Evolutionary conservation across 2,797 vertebrate species (phyloP).

Genomic region (Trematomus bernacchii): DNA sequence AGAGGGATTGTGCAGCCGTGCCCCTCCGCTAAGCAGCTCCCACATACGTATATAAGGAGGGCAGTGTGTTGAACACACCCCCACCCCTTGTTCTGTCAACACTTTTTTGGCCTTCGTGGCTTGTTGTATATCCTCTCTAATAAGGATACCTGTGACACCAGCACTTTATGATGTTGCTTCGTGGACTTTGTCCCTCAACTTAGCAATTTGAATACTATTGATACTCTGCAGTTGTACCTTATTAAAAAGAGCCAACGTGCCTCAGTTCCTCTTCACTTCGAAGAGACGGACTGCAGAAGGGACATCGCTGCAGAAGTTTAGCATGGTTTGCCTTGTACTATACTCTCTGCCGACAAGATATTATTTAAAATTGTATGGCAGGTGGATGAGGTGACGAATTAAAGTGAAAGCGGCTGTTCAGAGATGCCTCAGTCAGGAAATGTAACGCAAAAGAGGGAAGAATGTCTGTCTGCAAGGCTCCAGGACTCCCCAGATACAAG

Average conservation of each 20-base stretch:
- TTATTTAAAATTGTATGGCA: background rate
- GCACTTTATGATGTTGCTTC: background rate
- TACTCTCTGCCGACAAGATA: background rate
- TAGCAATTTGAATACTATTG: no score
- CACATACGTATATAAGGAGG: slow-evolving; percentile 51
- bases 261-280: background rate
- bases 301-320: background rate
- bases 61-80: slow-evolving; percentile 65
- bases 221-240: background rate
- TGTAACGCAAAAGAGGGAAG: background rate
- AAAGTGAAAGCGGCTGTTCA: background rate
- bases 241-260: background rate
- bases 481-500: background rate
- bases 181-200: slow-evolving; percentile 11
- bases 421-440: slow-evolving; percentile 20
- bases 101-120: background rate
- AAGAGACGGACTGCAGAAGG: background rate
- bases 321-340: background rate
- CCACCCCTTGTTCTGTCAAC: slow-evolving; percentile 41
- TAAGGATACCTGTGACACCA: background rate
- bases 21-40: slow-evolving; percentile 27
- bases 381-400: background rate
- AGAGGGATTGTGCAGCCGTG: slow-evolving; percentile 57
- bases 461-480: background rate
- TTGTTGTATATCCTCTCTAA: slow-evolving; percentile 14